Conservation (phyloP, 2,113 vertebrate species). For the Collichthys lucidus region DNA sequence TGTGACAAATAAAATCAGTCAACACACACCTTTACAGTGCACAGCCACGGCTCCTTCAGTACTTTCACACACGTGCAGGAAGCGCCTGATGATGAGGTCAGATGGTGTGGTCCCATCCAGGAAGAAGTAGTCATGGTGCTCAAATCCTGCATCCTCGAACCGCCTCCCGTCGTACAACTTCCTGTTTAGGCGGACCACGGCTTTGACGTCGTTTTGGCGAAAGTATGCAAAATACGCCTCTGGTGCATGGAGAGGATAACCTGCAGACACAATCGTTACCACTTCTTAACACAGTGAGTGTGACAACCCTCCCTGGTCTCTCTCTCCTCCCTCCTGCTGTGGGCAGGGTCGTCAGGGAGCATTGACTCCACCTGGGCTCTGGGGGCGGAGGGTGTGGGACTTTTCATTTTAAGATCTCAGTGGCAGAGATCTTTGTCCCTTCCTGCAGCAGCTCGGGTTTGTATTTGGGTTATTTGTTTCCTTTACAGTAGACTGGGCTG, state of each 20-base stretch:
- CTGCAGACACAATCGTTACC: conserved; percentile 60
- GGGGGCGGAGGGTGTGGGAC: too few relatives aligned
- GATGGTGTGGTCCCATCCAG: conserved; percentile 91
- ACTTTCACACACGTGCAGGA: conserved; percentile 90
- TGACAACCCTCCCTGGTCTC: too few relatives aligned
- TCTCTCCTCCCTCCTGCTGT: too few relatives aligned
- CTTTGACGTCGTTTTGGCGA: conserved; percentile 85
- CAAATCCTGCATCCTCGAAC: conserved; percentile 90
- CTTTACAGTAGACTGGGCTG: too few relatives aligned
- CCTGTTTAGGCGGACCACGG: conserved; percentile 89
- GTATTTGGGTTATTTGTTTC: too few relatives aligned
- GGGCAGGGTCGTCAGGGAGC: too few relatives aligned
- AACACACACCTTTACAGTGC: conserved; percentile 89
- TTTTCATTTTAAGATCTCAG: too few relatives aligned
- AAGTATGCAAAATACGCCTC: conserved; percentile 93
- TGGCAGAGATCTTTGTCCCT: too few relatives aligned
- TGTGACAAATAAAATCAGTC: background rate
- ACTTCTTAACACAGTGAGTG: background rate
- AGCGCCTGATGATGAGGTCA: conserved; percentile 87
- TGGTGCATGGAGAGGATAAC: conserved; percentile 91
- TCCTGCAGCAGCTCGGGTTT: too few relatives aligned
- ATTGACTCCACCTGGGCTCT: too few relatives aligned
- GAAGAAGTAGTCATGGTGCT: conserved; percentile 92
- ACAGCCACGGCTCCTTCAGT: conserved; percentile 88
- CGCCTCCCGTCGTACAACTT: conserved; percentile 91